phyloP scores from a whole-genome alignment of 2,888 invertebrate species.

The Drosophila borborema region DNA sequence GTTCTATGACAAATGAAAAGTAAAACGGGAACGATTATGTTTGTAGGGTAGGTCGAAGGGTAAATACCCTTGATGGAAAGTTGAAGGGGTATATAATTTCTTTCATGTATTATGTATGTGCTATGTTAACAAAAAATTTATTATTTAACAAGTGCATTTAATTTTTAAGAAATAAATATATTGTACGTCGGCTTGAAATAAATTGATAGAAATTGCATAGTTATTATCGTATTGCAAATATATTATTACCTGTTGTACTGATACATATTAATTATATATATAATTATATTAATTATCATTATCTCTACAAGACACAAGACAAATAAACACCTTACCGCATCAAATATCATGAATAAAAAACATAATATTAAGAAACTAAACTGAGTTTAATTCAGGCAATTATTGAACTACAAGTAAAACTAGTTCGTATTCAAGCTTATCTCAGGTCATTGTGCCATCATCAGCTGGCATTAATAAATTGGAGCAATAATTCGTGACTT shows the following conservation, averaged over 20 bases:
- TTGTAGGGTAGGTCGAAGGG: neutral
- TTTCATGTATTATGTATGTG: too few relatives aligned
- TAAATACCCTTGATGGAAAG: too few relatives aligned
- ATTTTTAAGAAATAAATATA: too few relatives aligned
- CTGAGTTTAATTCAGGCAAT: neutral
- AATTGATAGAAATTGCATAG: too few relatives aligned
- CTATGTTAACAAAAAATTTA: too few relatives aligned
- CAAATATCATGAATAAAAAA: neutral
- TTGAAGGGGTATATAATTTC: too few relatives aligned
- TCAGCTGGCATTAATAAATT: neutral
- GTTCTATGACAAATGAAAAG: neutral
- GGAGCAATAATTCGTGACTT: conserved; percentile 1
- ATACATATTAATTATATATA: too few relatives aligned
- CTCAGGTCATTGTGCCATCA: conserved; percentile 2
- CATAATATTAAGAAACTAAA: neutral
- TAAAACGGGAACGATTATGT: conserved; percentile 4
- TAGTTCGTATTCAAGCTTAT: neutral
- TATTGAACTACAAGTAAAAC: neutral
- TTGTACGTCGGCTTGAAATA: too few relatives aligned
- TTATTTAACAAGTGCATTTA: too few relatives aligned
- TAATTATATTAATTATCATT: neutral
- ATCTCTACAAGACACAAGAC: neutral
- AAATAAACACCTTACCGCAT: neutral
- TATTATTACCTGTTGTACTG: too few relatives aligned
- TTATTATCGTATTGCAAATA: too few relatives aligned